phyloP scores from a whole-genome alignment of 2,113 vertebrate genomes.

The Halichoeres trimaculatus region DNA sequence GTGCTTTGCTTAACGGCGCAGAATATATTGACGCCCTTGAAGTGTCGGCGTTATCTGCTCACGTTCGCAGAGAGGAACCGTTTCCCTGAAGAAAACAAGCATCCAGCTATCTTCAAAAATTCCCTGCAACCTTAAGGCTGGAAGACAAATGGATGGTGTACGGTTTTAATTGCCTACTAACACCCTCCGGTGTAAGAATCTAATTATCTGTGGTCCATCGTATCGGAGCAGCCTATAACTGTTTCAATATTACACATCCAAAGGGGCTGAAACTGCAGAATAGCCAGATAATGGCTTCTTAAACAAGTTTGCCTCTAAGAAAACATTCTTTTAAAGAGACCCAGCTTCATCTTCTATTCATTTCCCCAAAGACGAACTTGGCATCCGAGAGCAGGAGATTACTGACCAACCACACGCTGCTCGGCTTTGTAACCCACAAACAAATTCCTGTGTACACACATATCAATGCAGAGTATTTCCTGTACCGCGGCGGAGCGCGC shows the following conservation, averaged over 20 bases:
- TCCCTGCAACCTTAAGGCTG: conserved; percentile 78
- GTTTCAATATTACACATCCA: conserved; percentile 83
- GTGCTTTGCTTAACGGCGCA: conserved; percentile 62
- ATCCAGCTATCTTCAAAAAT: conserved; percentile 76
- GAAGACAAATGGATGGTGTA: conserved; percentile 84
- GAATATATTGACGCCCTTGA: conserved; percentile 66
- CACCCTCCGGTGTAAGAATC: conserved; percentile 83
- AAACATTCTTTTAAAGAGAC: conserved; percentile 75
- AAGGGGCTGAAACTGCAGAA: conserved; percentile 84
- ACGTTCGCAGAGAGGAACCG: conserved; percentile 48
- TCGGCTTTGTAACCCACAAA: conserved; percentile 49
- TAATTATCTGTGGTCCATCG: conserved; percentile 87
- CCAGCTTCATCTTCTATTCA: conserved; percentile 75
- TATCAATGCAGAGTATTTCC: conserved; percentile 29
- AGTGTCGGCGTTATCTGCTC: conserved; percentile 62
- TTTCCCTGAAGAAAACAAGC: conserved; percentile 49
- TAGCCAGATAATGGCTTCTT: conserved; percentile 83
- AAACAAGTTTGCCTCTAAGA: conserved; percentile 80
- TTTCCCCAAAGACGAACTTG: conserved; percentile 74
- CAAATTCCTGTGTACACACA: conserved; percentile 41
- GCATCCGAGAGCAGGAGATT: conserved; percentile 64
- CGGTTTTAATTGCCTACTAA: conserved; percentile 85
- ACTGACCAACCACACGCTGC: conserved; percentile 60
- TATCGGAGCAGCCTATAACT: conserved; percentile 84
- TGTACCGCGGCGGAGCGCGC: not conserved